phyloP scores from a whole-genome alignment of 2,113 vertebrate genomes.

The Crotalus viridis region DNA sequence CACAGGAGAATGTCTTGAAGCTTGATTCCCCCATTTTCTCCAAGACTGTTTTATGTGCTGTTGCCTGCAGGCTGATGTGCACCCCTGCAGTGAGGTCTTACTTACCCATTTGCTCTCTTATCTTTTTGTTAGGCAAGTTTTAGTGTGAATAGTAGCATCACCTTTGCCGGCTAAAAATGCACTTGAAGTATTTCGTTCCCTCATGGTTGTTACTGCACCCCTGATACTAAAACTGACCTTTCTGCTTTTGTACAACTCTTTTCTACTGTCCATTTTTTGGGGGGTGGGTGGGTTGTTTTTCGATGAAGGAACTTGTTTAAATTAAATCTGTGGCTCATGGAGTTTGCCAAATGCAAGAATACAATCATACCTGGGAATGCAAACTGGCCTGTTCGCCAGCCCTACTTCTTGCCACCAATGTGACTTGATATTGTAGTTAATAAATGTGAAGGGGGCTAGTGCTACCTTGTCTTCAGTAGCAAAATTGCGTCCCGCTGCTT shows the following conservation, averaged over 20 bases:
- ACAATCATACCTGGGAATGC: slow-evolving; percentile 33
- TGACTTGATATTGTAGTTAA: slow-evolving; percentile 70
- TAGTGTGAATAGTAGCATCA: neutral
- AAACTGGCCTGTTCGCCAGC: slow-evolving; percentile 46
- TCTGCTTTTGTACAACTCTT: slow-evolving; percentile 53
- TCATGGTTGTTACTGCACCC: slow-evolving; percentile 14
- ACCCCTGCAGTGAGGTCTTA: neutral
- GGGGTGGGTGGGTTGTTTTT: neutral
- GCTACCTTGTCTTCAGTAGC: slow-evolving; percentile 36
- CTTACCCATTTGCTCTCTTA: neutral
- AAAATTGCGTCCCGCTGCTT: neutral
- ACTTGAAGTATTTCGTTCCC: slow-evolving; percentile 25
- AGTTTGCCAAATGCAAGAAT: slow-evolving; percentile 13
- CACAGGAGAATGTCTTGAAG: slow-evolving; percentile 17
- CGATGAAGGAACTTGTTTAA: slow-evolving; percentile 27
- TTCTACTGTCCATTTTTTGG: slow-evolving; percentile 41
- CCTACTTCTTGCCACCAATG: slow-evolving; percentile 57
- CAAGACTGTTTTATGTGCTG: slow-evolving; percentile 66
- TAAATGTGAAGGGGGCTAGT: slow-evolving; percentile 65
- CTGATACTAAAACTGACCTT: slow-evolving; percentile 28
- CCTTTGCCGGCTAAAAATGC: neutral
- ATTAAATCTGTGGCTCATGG: slow-evolving; percentile 35
- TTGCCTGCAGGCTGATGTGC: slow-evolving; percentile 12
- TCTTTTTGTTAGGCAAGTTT: neutral
- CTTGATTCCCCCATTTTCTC: slow-evolving; percentile 16